Evolutionary conservation across 2,797 vertebrate genomes (phyloP).

Genomic region (Limnodromus scolopaceus): DNA sequence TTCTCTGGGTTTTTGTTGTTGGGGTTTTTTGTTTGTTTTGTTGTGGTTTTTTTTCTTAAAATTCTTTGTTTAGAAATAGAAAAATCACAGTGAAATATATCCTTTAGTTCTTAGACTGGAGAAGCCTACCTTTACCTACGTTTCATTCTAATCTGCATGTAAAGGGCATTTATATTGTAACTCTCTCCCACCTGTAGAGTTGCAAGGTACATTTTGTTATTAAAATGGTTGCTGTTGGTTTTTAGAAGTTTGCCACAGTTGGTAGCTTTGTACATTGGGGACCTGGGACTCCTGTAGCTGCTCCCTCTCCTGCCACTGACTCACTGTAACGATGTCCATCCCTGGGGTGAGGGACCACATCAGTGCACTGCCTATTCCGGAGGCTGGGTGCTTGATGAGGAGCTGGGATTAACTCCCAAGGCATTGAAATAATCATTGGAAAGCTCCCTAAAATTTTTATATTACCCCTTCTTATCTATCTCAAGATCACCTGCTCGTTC

Average conservation of each 20-base stretch:
- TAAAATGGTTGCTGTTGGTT: background rate
- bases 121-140: background rate
- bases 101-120: background rate
- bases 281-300: background rate
- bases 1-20: background rate
- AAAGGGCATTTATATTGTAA: background rate
- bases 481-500: background rate
- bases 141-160: background rate
- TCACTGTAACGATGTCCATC: fast-evolving
- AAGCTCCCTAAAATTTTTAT: background rate
- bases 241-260: background rate
- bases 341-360: background rate
- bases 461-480: background rate
- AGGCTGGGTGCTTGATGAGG: background rate
- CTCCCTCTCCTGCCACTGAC: background rate
- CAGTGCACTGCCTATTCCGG: fast-evolving
- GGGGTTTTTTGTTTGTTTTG: too few species aligned
- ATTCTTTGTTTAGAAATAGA: background rate
- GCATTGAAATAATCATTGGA: background rate
- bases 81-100: background rate
- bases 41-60: background rate
- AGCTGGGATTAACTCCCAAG: background rate
- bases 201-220: background rate
- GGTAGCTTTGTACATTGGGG: background rate
- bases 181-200: background rate